Base-by-base conservation (phyloP, 1,140 invertebrate species). In the Melipona quadrifasciata region DNA sequence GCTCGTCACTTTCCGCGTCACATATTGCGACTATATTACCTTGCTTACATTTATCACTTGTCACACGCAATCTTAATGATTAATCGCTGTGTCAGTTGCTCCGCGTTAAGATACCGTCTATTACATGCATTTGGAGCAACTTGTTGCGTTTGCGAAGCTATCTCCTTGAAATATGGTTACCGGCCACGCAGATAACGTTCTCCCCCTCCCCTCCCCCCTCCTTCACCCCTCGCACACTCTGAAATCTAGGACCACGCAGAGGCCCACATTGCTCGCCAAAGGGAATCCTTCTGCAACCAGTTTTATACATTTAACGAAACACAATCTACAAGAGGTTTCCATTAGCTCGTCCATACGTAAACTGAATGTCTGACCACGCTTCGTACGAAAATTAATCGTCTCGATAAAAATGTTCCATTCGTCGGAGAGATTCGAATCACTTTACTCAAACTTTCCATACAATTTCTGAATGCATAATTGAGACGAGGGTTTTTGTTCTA, bases 61-160 rank as follows among this genome's bases (percentile, higher is more conserved):
- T 74, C 86, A 68, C 21, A 47, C 31, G 64, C 85, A 91, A 90
- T 90, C 89, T 85, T 78, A 53, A 73, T 88, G 88, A 91, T 85
- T 85, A 90, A 88, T 90, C 73, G 85, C 82, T 70, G 58, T 84
- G 82, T 71, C 80, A 72, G 84, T 61, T 88, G 58, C 58, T 75
- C 53, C 82, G 86, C 84, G 80, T 91, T 90, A 85, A 88, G 73
- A 85, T 90, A 85, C 58, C 65, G 83, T 70, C 85, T 89, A 90
- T 86, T 87, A 86, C 65, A 88, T 90, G 86, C 80, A 91, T 91
- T 90, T 86, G 87, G 87, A 78, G 80, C 87, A 87, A 90, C 84
- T 87, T 84, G 80, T 86, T 89, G 79, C 82, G 58, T 85, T 90
- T 39, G 55, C 61, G 72, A 55, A 85, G 82, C 89, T 91, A 90